Conservation (phyloP, 64 coral and sea anemone species). For the Cladopsammia gracilis region DNA sequence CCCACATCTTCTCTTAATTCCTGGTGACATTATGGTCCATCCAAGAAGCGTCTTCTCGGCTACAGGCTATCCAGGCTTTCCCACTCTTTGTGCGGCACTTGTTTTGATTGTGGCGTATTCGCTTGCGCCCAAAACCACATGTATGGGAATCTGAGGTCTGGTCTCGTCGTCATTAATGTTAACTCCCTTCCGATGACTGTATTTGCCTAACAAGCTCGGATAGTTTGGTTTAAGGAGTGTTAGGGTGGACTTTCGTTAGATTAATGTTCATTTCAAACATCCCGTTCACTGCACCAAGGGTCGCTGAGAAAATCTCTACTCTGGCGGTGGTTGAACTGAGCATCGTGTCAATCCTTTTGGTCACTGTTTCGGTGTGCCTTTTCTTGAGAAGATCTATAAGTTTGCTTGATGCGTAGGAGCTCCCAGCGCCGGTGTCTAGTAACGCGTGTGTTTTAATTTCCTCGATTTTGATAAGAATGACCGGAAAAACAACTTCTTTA, state of each 20-base stretch:
- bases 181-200: constrained; percentile 27
- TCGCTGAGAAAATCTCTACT: background rate
- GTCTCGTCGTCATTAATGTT: constrained; percentile 1
- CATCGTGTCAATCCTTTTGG: constrained; percentile 4
- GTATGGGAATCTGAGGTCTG: constrained; percentile 1
- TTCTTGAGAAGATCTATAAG: background rate
- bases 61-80: background rate
- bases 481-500: background rate
- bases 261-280: background rate
- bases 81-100: background rate
- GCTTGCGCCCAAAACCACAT: background rate
- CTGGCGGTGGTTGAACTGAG: background rate
- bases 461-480: constrained; percentile 6
- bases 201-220: background rate
- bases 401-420: constrained; percentile 1
- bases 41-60: background rate
- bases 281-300: background rate
- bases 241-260: background rate
- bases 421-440: constrained; percentile 7
- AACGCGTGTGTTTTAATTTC: background rate
- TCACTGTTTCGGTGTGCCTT: background rate
- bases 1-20: no score
- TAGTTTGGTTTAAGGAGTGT: background rate
- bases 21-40: constrained; percentile 18
- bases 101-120: no score